These are phyloP conservation scores for Cheirogaleus major DNA, from an alignment of 2,797 vertebrate genomes.

Conservation along the genomic window DNA sequence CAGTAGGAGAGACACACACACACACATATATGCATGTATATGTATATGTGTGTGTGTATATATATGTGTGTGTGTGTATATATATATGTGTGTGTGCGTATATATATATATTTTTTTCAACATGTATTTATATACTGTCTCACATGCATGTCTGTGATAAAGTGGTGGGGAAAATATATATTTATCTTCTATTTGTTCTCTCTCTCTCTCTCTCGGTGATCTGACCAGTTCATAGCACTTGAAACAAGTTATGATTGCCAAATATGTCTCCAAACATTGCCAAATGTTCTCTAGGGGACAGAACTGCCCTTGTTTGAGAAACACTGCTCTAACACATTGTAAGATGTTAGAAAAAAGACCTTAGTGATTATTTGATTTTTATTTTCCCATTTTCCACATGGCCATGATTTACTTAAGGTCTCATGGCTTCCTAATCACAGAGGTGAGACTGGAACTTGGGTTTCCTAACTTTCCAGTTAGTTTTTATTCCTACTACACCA, in stretches of 20 bases:
- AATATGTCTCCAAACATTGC: neutral
- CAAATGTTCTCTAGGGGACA: neutral
- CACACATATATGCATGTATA: too few relatives aligned
- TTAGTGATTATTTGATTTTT: neutral
- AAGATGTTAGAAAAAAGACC: neutral
- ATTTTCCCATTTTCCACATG: slow-evolving; percentile 15
- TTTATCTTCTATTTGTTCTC: neutral
- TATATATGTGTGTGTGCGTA: too few relatives aligned
- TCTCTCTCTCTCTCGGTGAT: neutral
- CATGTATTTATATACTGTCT: neutral
- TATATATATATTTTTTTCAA: neutral
- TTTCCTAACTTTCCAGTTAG: neutral
- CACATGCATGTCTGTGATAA: neutral
- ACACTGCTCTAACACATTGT: neutral
- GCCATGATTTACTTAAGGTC: neutral
- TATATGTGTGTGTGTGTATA: too few relatives aligned
- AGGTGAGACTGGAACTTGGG: neutral
- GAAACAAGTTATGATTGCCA: neutral
- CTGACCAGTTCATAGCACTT: neutral
- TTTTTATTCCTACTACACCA: neutral
- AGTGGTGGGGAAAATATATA: neutral
- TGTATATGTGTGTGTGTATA: too few relatives aligned
- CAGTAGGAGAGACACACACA: neutral
- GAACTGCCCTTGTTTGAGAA: neutral
- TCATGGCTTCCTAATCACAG: neutral